Conservation (phyloP, 2,113 vertebrate genomes). For the Symphodus melops region DNA sequence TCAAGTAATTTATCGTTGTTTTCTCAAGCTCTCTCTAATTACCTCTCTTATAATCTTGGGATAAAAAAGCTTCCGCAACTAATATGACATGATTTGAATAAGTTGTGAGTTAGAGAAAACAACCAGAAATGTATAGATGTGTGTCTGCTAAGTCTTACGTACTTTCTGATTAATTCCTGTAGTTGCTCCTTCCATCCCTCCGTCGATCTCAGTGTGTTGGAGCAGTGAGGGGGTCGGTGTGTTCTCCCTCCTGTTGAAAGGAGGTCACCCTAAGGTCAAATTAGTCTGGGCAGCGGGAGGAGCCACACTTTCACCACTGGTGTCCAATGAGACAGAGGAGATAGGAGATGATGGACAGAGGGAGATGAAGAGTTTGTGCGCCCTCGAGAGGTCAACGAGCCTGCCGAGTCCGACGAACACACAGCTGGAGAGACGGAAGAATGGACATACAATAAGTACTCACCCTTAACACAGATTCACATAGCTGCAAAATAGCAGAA, state of each 20-base stretch:
- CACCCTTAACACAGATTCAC: background rate
- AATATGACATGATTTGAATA: too few relatives aligned
- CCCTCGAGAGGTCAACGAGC: constrained; percentile 67
- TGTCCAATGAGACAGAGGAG: constrained; percentile 77
- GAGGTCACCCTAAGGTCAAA: constrained; percentile 71
- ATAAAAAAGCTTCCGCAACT: too few relatives aligned
- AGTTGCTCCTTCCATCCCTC: constrained; percentile 80
- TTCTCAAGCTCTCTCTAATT: too few relatives aligned
- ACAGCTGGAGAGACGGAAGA: constrained; percentile 44
- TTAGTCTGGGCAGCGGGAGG: constrained; percentile 82
- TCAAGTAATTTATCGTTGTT: too few relatives aligned
- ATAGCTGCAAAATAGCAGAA: background rate
- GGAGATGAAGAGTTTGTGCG: constrained; percentile 81
- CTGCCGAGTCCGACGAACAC: constrained; percentile 10
- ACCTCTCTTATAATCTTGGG: too few relatives aligned
- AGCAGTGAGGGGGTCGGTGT: constrained; percentile 80
- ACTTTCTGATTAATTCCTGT: constrained; percentile 1
- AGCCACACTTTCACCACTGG: constrained; percentile 61
- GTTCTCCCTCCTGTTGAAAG: constrained; percentile 79
- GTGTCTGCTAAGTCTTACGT: too few relatives aligned
- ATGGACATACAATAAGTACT: constrained; percentile 65
- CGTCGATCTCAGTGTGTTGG: constrained; percentile 77
- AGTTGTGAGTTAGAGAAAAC: too few relatives aligned
- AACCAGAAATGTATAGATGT: too few relatives aligned
- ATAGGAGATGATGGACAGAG: constrained; percentile 68